A percentile compares a stretch with the other conserved stretches of the same genome.
Conservation (phyloP, 2,113 vertebrate species). For the Microcebus jonahi region DNA sequence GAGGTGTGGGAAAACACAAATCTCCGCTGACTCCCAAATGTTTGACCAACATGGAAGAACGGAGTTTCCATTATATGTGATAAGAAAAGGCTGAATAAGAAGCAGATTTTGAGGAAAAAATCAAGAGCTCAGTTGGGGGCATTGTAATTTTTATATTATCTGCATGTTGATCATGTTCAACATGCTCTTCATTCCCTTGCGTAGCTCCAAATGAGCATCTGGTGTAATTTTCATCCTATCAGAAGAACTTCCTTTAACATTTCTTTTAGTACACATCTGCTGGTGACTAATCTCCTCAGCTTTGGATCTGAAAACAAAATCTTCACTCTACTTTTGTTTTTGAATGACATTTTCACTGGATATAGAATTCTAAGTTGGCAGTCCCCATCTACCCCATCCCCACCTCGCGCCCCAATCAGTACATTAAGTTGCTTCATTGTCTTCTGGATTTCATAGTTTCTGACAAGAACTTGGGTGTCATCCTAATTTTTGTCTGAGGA, state of each 20-base stretch:
- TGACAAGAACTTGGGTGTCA: neutral
- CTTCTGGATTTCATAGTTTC: neutral
- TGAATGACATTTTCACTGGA: neutral
- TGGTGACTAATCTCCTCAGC: neutral
- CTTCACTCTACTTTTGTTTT: neutral
- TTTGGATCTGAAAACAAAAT: neutral
- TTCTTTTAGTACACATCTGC: neutral
- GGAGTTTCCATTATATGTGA: neutral
- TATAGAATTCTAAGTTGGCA: neutral
- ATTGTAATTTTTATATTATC: neutral
- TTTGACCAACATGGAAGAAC: neutral
- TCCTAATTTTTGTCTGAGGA: neutral
- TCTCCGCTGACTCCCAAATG: neutral
- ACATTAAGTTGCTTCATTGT: neutral
- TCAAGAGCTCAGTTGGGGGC: neutral
- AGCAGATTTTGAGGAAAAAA: neutral
- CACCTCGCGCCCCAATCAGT: neutral
- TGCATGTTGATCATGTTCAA: rapidly evolving
- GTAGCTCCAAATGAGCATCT: neutral
- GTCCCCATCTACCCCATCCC: neutral
- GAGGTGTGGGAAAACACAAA: neutral
- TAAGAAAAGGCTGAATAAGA: neutral
- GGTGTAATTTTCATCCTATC: neutral
- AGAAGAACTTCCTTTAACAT: neutral
- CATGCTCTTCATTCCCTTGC: neutral